Evolutionary conservation across 2,113 vertebrate genomes (phyloP).

Genomic region (Pampusana beccarii): DNA sequence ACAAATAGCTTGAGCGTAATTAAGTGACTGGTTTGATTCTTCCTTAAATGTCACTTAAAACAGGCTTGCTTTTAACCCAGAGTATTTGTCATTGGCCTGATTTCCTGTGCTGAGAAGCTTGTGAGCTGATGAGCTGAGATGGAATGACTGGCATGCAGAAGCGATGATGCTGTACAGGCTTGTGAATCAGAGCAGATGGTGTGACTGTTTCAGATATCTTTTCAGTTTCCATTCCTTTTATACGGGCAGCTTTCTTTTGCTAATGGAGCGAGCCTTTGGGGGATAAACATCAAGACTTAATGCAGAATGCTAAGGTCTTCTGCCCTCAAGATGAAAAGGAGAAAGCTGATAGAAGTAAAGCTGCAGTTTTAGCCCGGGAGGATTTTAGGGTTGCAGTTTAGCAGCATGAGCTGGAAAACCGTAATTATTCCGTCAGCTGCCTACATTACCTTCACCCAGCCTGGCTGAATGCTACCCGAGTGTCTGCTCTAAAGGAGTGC

Average conservation of each 20-base stretch:
- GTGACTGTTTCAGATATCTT: constrained; percentile 29
- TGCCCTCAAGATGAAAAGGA: constrained; percentile 18
- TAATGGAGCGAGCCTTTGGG: background rate
- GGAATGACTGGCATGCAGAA: constrained; percentile 45
- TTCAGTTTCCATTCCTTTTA: background rate
- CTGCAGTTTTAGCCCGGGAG: constrained; percentile 4
- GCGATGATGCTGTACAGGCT: background rate
- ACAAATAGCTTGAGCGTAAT: background rate
- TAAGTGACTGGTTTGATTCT: background rate
- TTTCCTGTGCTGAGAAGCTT: background rate
- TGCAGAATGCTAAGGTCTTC: background rate
- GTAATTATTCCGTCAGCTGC: background rate
- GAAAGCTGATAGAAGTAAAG: constrained; percentile 5
- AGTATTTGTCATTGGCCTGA: constrained; percentile 25
- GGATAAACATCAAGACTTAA: constrained; percentile 14
- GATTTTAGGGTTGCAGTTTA: background rate
- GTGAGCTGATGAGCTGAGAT: constrained; percentile 3
- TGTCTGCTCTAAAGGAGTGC: background rate
- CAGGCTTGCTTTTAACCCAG: background rate
- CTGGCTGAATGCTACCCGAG: background rate
- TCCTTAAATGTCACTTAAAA: constrained; percentile 21
- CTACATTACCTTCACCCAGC: background rate
- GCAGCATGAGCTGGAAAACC: background rate
- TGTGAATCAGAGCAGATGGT: constrained; percentile 58
- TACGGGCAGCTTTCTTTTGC: background rate